A percentile compares a stretch with the other conserved stretches of the same genome.
Evolutionary conservation across 2,888 invertebrate species (phyloP).

Genomic region (Aspidiotus destructor): DNA sequence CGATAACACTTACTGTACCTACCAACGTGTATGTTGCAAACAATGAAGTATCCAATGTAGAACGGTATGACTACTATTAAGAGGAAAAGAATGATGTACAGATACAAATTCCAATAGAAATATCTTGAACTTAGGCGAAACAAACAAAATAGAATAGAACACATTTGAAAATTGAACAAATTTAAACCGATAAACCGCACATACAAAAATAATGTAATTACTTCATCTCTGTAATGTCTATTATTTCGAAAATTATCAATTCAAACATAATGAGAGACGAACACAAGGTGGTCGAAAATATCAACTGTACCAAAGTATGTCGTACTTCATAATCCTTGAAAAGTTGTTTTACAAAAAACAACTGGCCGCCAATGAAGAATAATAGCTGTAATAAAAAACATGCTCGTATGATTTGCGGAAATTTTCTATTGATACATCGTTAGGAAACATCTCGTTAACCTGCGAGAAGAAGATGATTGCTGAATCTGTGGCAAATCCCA

Average conservation of each 20-base stretch:
- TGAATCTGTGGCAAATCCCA: conserved; percentile 24
- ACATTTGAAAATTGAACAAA: conserved; percentile 45
- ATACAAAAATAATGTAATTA: conserved; percentile 47
- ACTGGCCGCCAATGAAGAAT: conserved; percentile 95
- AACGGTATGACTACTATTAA: conserved; percentile 93
- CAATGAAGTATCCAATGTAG: conserved; percentile 89
- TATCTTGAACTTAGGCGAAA: conserved; percentile 64
- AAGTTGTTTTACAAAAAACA: conserved; percentile 94
- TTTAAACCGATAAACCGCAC: conserved; percentile 94
- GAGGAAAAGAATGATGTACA: conserved; percentile 84
- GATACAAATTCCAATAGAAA: conserved; percentile 88
- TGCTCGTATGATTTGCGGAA: neutral
- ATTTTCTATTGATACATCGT: neutral
- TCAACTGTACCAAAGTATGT: conserved; percentile 83
- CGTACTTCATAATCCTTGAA: conserved; percentile 97
- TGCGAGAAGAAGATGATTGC: conserved; percentile 23
- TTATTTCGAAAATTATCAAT: conserved; percentile 96
- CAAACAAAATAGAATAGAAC: conserved; percentile 26
- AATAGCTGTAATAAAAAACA: conserved; percentile 54
- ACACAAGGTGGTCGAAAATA: conserved; percentile 92
- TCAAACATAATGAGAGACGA: conserved; percentile 99
- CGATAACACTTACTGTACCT: conserved; percentile 41
- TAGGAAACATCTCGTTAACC: neutral
- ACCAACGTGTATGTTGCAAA: conserved; percentile 81
- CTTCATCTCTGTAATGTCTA: conserved; percentile 84